Percentiles rank a stretch among this genome's conserved stretches.
These are phyloP conservation scores for Vulpes ferrilata DNA, from an alignment of 2,113 vertebrate species.

Conservation along the genomic window DNA sequence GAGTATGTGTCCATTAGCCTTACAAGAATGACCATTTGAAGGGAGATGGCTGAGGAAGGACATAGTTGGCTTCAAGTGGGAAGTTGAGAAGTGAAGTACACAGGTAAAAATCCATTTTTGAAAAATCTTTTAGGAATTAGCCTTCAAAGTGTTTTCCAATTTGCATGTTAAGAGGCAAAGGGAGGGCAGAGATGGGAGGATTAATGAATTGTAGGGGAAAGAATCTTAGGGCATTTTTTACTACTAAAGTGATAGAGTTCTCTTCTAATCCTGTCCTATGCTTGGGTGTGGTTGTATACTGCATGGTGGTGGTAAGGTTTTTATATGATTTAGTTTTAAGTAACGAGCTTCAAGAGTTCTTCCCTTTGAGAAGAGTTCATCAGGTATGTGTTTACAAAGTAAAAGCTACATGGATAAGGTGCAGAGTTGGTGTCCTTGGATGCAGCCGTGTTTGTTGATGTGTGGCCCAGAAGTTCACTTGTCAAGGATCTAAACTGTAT, in stretches of 20 bases:
- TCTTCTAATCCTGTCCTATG: background rate
- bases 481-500: constrained; percentile 58
- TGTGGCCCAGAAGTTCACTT: constrained; percentile 48
- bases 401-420: background rate
- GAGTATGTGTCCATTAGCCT: background rate
- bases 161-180: background rate
- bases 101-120: background rate
- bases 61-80: background rate
- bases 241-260: background rate
- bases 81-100: background rate
- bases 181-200: background rate
- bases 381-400: background rate
- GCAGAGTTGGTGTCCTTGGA: background rate
- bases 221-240: background rate
- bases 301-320: background rate
- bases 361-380: background rate
- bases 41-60: background rate
- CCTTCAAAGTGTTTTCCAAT: background rate
- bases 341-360: background rate
- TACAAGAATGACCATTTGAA: background rate
- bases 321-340: background rate
- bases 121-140: background rate
- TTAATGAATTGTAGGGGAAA: background rate
- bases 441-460: background rate
- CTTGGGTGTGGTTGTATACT: background rate